These are phyloP conservation scores for Ellobium chinense DNA, from an alignment of 2,888 invertebrate species.

Conservation along the genomic window DNA sequence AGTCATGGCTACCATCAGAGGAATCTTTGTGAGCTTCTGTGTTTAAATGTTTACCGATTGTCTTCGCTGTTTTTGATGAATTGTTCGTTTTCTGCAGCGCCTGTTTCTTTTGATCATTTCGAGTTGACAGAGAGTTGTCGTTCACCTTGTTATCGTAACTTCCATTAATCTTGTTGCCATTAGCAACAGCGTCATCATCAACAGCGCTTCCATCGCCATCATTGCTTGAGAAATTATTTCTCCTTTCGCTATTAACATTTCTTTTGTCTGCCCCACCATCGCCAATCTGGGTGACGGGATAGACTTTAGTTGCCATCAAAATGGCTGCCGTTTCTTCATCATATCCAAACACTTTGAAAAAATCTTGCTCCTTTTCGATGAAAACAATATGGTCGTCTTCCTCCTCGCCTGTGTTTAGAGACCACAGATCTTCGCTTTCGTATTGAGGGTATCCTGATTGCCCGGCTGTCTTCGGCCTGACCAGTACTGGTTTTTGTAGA, in stretches of 20 bases:
- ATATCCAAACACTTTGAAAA: constrained; percentile 36
- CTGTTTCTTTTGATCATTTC: neutral
- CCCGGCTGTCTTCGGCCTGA: constrained; percentile 20
- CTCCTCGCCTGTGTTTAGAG: constrained; percentile 12
- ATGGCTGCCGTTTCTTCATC: constrained; percentile 38
- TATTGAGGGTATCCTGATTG: neutral
- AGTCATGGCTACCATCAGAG: neutral
- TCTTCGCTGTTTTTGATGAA: neutral
- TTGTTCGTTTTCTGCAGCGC: neutral
- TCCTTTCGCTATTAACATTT: neutral
- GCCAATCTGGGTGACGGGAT: neutral
- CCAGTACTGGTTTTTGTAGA: neutral
- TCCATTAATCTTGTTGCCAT: neutral
- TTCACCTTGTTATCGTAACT: neutral
- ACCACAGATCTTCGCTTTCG: constrained; percentile 31
- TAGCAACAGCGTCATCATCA: neutral
- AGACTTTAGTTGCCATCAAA: constrained; percentile 20
- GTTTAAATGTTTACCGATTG: neutral
- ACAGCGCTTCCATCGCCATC: neutral
- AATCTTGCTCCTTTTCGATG: constrained; percentile 40
- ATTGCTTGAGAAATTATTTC: neutral
- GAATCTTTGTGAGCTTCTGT: neutral
- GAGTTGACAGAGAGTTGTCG: neutral
- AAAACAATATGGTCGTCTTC: constrained; percentile 32
- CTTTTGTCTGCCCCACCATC: neutral